Base-by-base conservation (phyloP, 2,113 vertebrate genomes). In the Bufo gargarizans region DNA sequence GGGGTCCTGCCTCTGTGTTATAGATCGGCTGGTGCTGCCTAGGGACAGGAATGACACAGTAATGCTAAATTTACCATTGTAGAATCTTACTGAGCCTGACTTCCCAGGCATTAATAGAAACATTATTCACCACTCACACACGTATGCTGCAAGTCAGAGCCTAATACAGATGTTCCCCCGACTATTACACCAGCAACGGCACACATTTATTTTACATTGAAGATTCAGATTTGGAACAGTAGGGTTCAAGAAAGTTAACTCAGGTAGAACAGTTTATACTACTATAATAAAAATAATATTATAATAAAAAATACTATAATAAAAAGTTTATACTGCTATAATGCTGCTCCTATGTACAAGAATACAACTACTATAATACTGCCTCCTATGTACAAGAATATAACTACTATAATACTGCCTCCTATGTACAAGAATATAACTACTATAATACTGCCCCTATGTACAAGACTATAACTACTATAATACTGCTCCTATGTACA, bases 11-110 rank as follows among this genome's bases (percentile, higher is more conserved):
- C 72, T 49, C 45, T 49, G 45, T 55, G 76, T 53, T 78, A 55
- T n/a, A 77, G 17, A n/a, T 77, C 76, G 4, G 76, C 55, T 78
- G 55, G 50, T 78, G 50, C 50, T 55, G 76, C 76, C 50, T 78
- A 22, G 49, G 76, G 76, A 78, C 76, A 78, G 76, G 76, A 53
- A 78, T 55, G 76, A 76, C 72, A 49, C 45, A 76, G 72, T 55
- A 55, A 78, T 22, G 76, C 11, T 11, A 55, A 55, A 55, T 78
- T 78, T 20, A 78, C 8, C 20, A 14, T 78, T 78, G 55, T 22
- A 78, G 76, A 78, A 78, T 78, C 49, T 55, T 53, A 50, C 50
- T 22, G 49, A 55, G 76, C 76, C 76, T 5, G 76, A 78, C 49
- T 78, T 20, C 47, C 76, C 6, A 78, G 19, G 55, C 22, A 55